A percentile compares a stretch with the other conserved stretches of the same genome.
Evolutionary conservation across 2,888 invertebrate species (phyloP).

Genomic region (Bombylius discolor): DNA sequence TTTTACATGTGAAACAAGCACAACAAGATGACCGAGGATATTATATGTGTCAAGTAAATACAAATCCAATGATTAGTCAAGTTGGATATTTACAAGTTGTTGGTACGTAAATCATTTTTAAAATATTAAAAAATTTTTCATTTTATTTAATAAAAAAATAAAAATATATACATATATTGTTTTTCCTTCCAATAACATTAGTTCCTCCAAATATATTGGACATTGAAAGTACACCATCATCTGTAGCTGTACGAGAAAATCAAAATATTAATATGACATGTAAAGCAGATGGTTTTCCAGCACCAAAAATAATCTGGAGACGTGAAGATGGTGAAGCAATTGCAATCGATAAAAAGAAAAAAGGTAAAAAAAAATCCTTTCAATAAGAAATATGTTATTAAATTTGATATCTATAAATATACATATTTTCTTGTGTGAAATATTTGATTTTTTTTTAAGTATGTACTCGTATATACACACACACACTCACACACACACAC

Average conservation of each 20-base stretch:
- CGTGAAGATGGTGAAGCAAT: constrained; percentile 82
- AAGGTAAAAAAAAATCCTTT: constrained; percentile 47
- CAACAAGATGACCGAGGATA: constrained; percentile 85
- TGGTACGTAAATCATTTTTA: constrained; percentile 47
- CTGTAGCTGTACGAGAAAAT: constrained; percentile 83
- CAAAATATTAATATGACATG: constrained; percentile 88
- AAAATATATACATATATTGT: neutral
- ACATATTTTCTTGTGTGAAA: neutral
- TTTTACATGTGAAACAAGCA: constrained; percentile 79
- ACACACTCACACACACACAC: too few relatives aligned
- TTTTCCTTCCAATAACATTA: constrained; percentile 27
- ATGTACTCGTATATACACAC: too few relatives aligned
- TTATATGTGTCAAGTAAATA: constrained; percentile 52
- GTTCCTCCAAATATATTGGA: constrained; percentile 91
- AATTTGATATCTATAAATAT: too few relatives aligned
- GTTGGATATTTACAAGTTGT: constrained; percentile 87
- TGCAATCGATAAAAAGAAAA: constrained; percentile 70
- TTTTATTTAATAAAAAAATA: neutral
- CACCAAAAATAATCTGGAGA: constrained; percentile 87
- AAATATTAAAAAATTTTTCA: neutral
- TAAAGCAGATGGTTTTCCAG: constrained; percentile 81
- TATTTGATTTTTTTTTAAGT: neutral
- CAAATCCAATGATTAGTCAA: constrained; percentile 90
- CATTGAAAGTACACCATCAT: constrained; percentile 78
- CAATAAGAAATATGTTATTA: too few relatives aligned